These are phyloP conservation scores for Acridotheres tristis DNA, from an alignment of 2,797 vertebrate species.

Conservation along the genomic window DNA sequence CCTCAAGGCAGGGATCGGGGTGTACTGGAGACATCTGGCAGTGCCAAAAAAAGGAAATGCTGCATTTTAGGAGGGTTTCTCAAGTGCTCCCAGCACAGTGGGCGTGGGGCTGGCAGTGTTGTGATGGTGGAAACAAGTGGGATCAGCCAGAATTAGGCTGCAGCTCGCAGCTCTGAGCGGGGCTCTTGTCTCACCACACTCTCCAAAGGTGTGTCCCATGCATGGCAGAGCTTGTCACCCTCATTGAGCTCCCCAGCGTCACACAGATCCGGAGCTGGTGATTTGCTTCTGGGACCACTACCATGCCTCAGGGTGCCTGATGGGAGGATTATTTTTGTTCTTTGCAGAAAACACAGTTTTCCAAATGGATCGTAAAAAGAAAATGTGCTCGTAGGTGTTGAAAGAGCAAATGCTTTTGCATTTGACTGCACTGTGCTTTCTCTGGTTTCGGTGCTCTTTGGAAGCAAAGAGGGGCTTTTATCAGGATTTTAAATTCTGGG, in stretches of 20 bases:
- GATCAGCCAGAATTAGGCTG: not conserved
- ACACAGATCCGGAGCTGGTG: not conserved
- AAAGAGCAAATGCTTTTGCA: constrained; percentile 38
- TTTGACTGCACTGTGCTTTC: constrained; percentile 33
- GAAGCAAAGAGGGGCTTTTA: not conserved
- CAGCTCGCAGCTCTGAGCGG: not conserved
- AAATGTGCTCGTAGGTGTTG: constrained; percentile 53
- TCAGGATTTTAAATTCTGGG: not conserved
- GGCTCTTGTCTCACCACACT: not conserved
- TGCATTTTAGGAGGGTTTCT: not conserved
- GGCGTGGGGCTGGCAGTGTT: not conserved
- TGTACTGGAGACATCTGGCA: not conserved
- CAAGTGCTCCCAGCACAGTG: not conserved
- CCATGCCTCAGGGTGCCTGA: constrained; percentile 54
- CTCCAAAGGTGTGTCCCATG: not conserved
- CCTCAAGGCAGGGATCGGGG: not conserved
- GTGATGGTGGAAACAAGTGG: not conserved
- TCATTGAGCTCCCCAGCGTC: not conserved
- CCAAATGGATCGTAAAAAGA: constrained; percentile 46
- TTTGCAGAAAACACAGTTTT: constrained; percentile 53
- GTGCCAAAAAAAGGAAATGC: not conserved
- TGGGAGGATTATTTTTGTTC: constrained; percentile 44
- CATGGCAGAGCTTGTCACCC: constrained; percentile 9
- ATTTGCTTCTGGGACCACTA: constrained; percentile 47
- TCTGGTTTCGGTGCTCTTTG: not conserved